phyloP scores from a whole-genome alignment of 35 echinoderm and acorn worm species.

The Apostichopus californicus region DNA sequence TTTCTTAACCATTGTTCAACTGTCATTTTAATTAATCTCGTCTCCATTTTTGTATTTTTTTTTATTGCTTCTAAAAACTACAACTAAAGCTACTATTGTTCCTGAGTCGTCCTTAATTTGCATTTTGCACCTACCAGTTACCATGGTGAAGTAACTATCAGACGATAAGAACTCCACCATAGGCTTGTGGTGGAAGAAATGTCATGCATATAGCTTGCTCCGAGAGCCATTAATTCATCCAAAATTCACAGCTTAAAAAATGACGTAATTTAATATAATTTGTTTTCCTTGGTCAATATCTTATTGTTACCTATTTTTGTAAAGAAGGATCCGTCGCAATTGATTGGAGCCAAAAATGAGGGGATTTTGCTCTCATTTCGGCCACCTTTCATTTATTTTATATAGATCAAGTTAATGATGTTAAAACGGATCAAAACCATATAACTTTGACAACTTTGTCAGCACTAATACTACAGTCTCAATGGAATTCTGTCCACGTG shows the following conservation, averaged over 20 bases:
- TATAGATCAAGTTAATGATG: too few species aligned
- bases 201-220: conserved; percentile 14
- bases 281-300: too few species aligned
- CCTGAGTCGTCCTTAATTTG: conserved; percentile 52
- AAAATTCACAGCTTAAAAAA: background rate
- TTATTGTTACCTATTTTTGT: too few species aligned
- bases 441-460: background rate
- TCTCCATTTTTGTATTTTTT: background rate
- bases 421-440: too few species aligned
- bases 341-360: too few species aligned
- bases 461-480: conserved; percentile 5
- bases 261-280: background rate
- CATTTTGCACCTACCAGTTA: conserved; percentile 57
- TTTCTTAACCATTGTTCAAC: too few species aligned
- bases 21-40: background rate
- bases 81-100: conserved; percentile 56
- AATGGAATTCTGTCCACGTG: background rate
- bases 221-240: conserved; percentile 1
- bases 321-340: too few species aligned
- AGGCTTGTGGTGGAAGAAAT: conserved; percentile 48
- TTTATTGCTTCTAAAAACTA: conserved; percentile 44
- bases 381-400: too few species aligned
- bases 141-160: conserved; percentile 22
- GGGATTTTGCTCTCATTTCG: too few species aligned
- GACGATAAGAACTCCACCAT: background rate